Conservation (phyloP, 2,888 invertebrate genomes). For the Cheilosia grossa region DNA sequence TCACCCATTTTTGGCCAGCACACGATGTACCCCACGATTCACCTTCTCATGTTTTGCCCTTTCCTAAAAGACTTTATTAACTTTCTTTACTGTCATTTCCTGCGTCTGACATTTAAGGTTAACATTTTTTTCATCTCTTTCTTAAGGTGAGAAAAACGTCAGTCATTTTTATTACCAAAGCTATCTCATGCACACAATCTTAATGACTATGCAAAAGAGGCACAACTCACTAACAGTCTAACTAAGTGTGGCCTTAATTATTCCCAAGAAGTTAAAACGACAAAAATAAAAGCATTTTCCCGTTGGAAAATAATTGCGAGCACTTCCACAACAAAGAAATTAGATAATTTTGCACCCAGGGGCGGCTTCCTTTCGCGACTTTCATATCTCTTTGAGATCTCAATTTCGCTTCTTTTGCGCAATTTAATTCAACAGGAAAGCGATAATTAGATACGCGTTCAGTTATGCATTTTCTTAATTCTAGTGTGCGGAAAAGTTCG, state of each 20-base stretch:
- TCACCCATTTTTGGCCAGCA: not conserved
- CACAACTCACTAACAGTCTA: conserved; percentile 12
- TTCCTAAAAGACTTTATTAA: not conserved
- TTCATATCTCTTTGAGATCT: conserved; percentile 23
- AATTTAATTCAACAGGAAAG: conserved; percentile 38
- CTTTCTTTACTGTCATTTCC: conserved; percentile 34
- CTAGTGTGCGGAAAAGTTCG: conserved; percentile 9
- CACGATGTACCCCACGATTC: not conserved
- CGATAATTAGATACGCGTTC: conserved; percentile 50
- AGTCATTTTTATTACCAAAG: conserved; percentile 8
- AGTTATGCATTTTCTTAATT: conserved; percentile 43
- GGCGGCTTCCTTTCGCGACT: conserved; percentile 10
- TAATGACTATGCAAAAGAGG: conserved; percentile 44
- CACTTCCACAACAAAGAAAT: conserved; percentile 8
- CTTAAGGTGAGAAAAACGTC: conserved; percentile 16
- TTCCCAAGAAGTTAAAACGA: conserved; percentile 13
- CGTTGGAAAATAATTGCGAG: conserved; percentile 26
- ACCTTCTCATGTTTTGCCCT: not conserved
- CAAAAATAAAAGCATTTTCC: not conserved
- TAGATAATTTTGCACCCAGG: conserved; percentile 23
- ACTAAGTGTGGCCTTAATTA: conserved; percentile 53
- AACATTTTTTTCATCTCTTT: not conserved
- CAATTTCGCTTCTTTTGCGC: conserved; percentile 5
- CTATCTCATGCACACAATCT: conserved; percentile 39
- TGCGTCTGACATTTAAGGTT: conserved; percentile 11